These are phyloP conservation scores for Pectinophora gossypiella DNA, from an alignment of 1,140 invertebrate species.

Conservation along the genomic window DNA sequence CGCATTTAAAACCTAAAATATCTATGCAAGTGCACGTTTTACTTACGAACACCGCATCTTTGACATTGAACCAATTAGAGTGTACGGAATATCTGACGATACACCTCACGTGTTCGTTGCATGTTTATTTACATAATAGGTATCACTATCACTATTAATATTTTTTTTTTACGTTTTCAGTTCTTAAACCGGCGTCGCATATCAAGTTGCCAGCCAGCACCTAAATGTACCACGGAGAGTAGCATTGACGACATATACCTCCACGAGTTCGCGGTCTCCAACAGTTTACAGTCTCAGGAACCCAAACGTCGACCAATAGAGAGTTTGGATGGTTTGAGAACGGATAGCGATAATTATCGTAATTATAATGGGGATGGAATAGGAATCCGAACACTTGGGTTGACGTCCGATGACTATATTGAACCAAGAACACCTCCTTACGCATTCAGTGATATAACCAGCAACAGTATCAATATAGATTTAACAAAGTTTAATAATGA, in stretches of 20 bases:
- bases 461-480: slow-evolving; percentile 53
- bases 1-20: background rate
- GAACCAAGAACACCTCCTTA: slow-evolving; percentile 32
- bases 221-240: slow-evolving; percentile 35
- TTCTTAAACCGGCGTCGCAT: slow-evolving; percentile 55
- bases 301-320: background rate
- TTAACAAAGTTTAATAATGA: slow-evolving; percentile 48
- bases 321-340: background rate
- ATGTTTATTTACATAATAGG: slow-evolving; percentile 1
- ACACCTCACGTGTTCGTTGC: slow-evolving; percentile 20
- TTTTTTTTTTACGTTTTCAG: slow-evolving; percentile 32
- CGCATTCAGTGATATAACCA: slow-evolving; percentile 33
- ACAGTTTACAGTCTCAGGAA: background rate
- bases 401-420: slow-evolving; percentile 62
- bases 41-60: slow-evolving; percentile 3
- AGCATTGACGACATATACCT: slow-evolving; percentile 47
- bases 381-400: background rate
- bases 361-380: background rate
- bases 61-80: slow-evolving; percentile 37
- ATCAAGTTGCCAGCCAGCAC: slow-evolving; percentile 50
- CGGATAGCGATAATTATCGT: slow-evolving; percentile 12
- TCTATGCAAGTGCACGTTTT: background rate
- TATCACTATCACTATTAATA: background rate
- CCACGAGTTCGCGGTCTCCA: slow-evolving; percentile 31
- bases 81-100: slow-evolving; percentile 6